Base-by-base conservation (phyloP, 2,113 vertebrate species). In the Chaetodon auriga region DNA sequence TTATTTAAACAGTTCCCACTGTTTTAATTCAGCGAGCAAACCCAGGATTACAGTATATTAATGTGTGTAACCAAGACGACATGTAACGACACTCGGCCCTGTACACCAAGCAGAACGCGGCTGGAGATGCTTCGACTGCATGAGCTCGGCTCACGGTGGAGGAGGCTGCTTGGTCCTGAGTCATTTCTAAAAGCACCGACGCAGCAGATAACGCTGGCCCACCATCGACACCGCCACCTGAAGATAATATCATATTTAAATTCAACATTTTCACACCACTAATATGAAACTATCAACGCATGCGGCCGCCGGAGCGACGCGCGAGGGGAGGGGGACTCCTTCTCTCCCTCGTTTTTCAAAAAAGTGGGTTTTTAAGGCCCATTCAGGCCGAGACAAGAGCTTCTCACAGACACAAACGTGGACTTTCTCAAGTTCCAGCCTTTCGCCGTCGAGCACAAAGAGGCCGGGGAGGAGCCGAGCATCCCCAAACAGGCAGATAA, bases 381-480 rank as follows among this genome's bases (percentile, higher is more conserved):
- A 82, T 93, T 93, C 89, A 92, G 60, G 38, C 21, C 66, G 61
- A 81, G 82, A 90, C 89, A 87, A 82, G 80, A 89, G 86, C 43
- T 63, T 73, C 89, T 82, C 80, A 63, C 49, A 81, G 74, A 82
- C 78, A 78, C 89, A 79, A 85, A 88, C 76, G 19, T 66, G 81
- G 82, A 91, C 86, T 93, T 93, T 94, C 93, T 94, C 93, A 83
- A 88, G 90, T 94, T 94, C 74, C 92, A 86, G 77, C n/a, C 81
- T 78, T 74, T 80, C 19, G 68, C 87, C 68, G 61, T 61, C 1
- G 0, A 86, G 87, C 77, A 93, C 90, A 93, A 93, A 89, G 89
- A 87, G 64, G 48, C 53, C 45, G 35, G 9, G 88, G 83, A 68
- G 81, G 82, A 90, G 80, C 75, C 21, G 75, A 85, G 72, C 90